Evolutionary conservation across 2,797 vertebrate genomes (phyloP).

Genomic region (Brachyalestes nurse): DNA sequence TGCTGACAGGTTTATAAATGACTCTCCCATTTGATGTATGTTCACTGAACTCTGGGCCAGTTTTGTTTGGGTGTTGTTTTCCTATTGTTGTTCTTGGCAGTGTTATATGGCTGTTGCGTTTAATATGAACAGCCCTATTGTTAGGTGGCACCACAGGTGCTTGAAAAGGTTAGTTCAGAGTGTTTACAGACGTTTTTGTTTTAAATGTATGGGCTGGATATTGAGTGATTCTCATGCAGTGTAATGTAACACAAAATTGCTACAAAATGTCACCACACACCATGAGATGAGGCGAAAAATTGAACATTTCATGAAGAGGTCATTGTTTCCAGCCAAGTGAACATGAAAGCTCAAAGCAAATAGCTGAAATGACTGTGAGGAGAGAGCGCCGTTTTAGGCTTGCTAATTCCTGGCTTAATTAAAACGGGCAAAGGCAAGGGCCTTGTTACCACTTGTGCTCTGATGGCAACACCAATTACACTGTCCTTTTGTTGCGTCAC

Average conservation of each 20-base stretch:
- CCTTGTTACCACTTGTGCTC: conserved; percentile 57
- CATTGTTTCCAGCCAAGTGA: conserved; percentile 37
- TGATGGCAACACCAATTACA: conserved; percentile 61
- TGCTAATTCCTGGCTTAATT: conserved; percentile 59
- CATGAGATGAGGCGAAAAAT: conserved; percentile 43
- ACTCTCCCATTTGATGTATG: conserved; percentile 77
- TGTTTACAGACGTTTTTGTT: conserved; percentile 16
- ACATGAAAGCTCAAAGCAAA: conserved; percentile 26
- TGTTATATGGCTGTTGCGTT: conserved; percentile 55
- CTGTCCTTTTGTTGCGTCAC: conserved; percentile 36
- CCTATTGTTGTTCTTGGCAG: conserved; percentile 60
- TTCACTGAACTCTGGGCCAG: conserved; percentile 75
- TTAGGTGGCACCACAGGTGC: conserved; percentile 23
- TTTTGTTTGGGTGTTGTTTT: conserved; percentile 64
- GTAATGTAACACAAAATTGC: conserved; percentile 31
- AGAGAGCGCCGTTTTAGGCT: conserved; percentile 29
- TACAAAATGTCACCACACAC: conserved; percentile 49
- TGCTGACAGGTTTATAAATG: conserved; percentile 80
- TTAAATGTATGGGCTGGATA: neutral
- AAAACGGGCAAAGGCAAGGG: conserved; percentile 47
- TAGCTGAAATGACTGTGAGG: conserved; percentile 38
- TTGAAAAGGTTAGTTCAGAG: conserved; percentile 3
- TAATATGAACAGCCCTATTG: conserved; percentile 19
- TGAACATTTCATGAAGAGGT: conserved; percentile 48
- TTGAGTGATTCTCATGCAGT: conserved; percentile 8